A percentile compares a stretch with the other conserved stretches of the same genome.
phyloP scores from a whole-genome alignment of 1,140 invertebrate genomes.

The Papilio dardanus region DNA sequence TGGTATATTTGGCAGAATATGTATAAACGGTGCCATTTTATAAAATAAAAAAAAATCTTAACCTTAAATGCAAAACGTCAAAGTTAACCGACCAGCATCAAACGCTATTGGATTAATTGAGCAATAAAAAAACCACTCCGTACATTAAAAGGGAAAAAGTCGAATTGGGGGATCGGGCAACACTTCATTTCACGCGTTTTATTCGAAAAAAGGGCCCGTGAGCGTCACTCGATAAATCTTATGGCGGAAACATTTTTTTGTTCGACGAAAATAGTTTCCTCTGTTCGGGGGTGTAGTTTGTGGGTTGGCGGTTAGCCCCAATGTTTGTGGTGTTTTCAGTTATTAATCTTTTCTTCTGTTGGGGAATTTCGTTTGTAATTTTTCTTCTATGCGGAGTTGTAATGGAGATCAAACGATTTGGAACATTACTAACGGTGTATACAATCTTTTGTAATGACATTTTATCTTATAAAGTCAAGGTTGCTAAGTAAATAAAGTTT shows the following conservation, averaged over 20 bases:
- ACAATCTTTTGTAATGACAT: not conserved
- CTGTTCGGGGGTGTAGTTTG: constrained; percentile 58
- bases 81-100: constrained; percentile 18
- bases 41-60: not conserved
- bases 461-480: not conserved
- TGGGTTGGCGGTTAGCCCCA: not conserved
- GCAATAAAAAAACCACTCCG: constrained; percentile 64
- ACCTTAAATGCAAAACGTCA: not conserved
- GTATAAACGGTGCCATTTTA: not conserved
- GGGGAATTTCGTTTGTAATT: constrained; percentile 6
- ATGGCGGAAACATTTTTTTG: constrained; percentile 74
- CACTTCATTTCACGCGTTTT: constrained; percentile 80
- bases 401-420: not conserved
- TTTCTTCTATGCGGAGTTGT: not conserved
- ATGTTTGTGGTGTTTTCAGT: constrained; percentile 12
- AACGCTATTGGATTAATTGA: constrained; percentile 65
- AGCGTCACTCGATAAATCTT: constrained; percentile 74
- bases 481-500: too few relatives aligned
- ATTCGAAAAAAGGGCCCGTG: constrained; percentile 57
- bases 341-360: constrained; percentile 26
- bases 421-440: not conserved
- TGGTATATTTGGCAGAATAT: not conserved
- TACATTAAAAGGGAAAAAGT: constrained; percentile 45
- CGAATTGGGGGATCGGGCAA: constrained; percentile 54
- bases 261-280: constrained; percentile 78